Base-by-base conservation (phyloP, 1,140 invertebrate species). In the Pygmarrhopalites habei region DNA sequence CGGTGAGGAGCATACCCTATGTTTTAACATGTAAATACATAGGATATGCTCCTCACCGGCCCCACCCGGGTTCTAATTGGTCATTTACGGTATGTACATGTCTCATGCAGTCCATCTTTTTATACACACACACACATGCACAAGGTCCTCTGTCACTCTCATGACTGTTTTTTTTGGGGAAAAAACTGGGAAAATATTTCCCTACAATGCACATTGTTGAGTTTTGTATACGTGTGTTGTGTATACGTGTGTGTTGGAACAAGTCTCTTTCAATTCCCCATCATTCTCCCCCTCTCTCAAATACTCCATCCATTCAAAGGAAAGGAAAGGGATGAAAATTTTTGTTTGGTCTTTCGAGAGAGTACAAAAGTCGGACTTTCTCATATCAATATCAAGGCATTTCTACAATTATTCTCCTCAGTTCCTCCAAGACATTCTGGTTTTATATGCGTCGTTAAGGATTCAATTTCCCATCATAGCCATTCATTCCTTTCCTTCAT, bases 401-500 rank as follows among this genome's bases (percentile, higher is more conserved):
- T 62, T 62, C 51, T 55, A 62, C 60, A 62, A 62, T 62, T 62
- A 62, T 62, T 55, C 60, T 49, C 49, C 30, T 62, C 39, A 46
- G 44, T 46, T 46, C 26, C 60, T 52, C 46, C 29, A 62, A 41
- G 60, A 62, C 60, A 62, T 62, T 62, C 60, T 62, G 52, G 60
- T 62, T 62, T 62, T 62, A 62, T 62, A 62, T 62, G 51, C 60
- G 60, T 62, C 60, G 60, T 62, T 62, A 62, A 62, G 41, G 39
- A 62, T 62, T 56, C 60, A 62, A 62, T 62, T 62, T 56, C 60
- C 60, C 60, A 62, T 62, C 60, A 56, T 62, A 55, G 56, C 60
- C 60, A 62, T 62, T 62, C 60, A 62, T 62, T 62, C 44, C 55
- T 25, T 32, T 35, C 32, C 32, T 35, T 15, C 32, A 35, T 35